Conservation (phyloP, 2,888 invertebrate species). For the Chydorus sphaericus region DNA sequence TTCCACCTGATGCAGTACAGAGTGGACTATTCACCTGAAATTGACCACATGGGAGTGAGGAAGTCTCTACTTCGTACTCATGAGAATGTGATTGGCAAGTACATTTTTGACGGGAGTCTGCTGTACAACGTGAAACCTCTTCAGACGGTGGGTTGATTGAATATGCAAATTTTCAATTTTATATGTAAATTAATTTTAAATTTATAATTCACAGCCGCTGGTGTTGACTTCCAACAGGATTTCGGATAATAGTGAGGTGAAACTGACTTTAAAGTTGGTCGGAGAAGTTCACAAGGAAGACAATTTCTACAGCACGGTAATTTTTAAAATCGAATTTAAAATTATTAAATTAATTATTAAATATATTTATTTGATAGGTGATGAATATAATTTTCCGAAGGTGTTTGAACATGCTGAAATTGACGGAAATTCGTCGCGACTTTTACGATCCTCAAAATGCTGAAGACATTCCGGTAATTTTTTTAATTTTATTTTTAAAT, state of each 20-base stretch:
- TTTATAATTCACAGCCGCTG: not conserved
- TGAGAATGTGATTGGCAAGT: constrained; percentile 36
- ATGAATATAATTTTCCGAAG: constrained; percentile 62
- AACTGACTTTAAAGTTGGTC: not conserved
- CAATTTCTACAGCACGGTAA: not conserved
- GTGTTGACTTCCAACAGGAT: not conserved
- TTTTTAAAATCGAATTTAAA: no score
- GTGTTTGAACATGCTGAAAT: constrained; percentile 42
- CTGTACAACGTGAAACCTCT: no score
- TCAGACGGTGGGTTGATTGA: constrained; percentile 37
- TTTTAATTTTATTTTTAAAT: no score
- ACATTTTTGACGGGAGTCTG: constrained; percentile 56
- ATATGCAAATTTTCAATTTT: not conserved
- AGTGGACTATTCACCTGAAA: constrained; percentile 55
- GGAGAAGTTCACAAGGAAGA: not conserved
- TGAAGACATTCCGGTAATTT: no score
- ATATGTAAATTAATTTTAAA: no score
- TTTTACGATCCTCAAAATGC: constrained; percentile 18
- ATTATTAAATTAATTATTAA: not conserved
- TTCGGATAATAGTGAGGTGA: not conserved
- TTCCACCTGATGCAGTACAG: constrained; percentile 35
- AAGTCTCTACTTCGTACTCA: constrained; percentile 45
- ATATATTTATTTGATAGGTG: constrained; percentile 31
- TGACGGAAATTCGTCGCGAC: constrained; percentile 73
- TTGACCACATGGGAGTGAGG: constrained; percentile 46